Evolutionary conservation across 2,113 vertebrate genomes (phyloP).

Genomic region (Salvelinus fontinalis): DNA sequence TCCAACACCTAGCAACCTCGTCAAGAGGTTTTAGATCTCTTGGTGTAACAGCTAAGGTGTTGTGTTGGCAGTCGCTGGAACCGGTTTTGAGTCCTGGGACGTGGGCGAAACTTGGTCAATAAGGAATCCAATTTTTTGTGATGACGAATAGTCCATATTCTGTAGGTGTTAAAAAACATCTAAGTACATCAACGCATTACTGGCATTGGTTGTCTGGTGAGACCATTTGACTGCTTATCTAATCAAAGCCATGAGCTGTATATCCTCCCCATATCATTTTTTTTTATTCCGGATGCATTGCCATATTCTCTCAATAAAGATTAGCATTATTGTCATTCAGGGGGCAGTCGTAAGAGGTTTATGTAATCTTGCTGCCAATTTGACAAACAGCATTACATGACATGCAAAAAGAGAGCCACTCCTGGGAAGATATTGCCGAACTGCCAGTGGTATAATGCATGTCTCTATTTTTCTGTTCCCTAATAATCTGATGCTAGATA

Average conservation of each 20-base stretch:
- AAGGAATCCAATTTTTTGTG: background rate
- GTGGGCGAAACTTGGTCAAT: no score
- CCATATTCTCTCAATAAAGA: constrained; percentile 28
- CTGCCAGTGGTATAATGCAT: constrained; percentile 50
- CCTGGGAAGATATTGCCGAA: constrained; percentile 51
- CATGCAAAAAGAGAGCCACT: constrained; percentile 60
- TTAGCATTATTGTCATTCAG: constrained; percentile 31
- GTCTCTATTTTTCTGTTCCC: constrained; percentile 59
- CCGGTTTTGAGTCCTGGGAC: no score
- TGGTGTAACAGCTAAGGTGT: no score
- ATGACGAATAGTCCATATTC: background rate
- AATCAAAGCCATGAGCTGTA: constrained; percentile 1
- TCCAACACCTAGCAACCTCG: no score
- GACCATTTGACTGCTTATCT: background rate
- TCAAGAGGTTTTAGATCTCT: no score
- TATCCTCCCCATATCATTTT: background rate
- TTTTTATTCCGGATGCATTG: background rate
- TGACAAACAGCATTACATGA: constrained; percentile 72
- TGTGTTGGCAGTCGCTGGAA: no score
- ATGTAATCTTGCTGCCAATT: constrained; percentile 63
- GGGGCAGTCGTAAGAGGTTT: constrained; percentile 43
- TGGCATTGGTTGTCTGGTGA: no score
- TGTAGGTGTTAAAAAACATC: no score
- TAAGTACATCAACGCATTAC: no score
- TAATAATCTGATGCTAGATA: constrained; percentile 76